phyloP scores from a whole-genome alignment of 2,888 invertebrate species.

The Machimus atricapillus region DNA sequence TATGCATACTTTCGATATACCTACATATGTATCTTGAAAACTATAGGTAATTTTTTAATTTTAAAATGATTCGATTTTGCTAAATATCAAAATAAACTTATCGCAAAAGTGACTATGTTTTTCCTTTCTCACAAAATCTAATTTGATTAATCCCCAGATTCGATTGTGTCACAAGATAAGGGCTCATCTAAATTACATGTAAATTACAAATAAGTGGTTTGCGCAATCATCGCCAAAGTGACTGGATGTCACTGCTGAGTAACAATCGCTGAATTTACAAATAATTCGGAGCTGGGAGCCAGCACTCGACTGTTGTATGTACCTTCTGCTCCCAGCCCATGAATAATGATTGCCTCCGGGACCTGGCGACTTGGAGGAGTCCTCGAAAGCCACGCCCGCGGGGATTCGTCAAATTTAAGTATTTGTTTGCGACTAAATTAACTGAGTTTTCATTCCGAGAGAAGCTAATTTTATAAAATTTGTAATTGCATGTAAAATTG shows the following conservation, averaged over 20 bases:
- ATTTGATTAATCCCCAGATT: neutral
- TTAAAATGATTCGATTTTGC: no score
- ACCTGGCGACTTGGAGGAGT: neutral
- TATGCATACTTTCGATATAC: no score
- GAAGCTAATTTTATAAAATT: constrained; percentile 5
- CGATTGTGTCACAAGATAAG: neutral
- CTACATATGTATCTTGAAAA: no score
- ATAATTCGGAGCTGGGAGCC: neutral
- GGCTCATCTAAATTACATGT: neutral
- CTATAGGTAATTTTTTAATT: no score
- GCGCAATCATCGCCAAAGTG: constrained; percentile 12
- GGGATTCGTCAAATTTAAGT: neutral
- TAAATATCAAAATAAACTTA: no score
- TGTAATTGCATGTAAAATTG: constrained; percentile 6
- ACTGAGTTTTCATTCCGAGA: neutral
- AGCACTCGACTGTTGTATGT: neutral
- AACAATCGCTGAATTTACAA: constrained; percentile 30
- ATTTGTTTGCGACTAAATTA: constrained; percentile 33
- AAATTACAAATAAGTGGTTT: neutral
- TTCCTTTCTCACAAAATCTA: neutral
- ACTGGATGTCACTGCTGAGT: neutral
- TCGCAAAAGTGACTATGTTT: neutral
- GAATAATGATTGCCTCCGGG: constrained; percentile 35
- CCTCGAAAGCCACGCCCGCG: neutral
- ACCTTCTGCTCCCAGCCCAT: constrained; percentile 33